phyloP scores from a whole-genome alignment of 2,113 vertebrate species.

The Blennius ocellaris region DNA sequence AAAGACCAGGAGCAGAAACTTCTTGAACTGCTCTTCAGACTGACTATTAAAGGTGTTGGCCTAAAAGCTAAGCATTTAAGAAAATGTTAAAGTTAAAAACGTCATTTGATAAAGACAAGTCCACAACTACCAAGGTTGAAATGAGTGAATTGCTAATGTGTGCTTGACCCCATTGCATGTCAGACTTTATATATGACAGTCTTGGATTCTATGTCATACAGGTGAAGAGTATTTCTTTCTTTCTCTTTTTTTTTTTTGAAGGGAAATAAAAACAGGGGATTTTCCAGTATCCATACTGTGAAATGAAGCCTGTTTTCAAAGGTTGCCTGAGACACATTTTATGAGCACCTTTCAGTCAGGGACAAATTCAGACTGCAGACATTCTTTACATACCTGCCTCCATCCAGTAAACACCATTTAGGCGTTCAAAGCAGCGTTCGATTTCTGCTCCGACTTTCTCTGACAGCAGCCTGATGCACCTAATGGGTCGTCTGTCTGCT shows the following conservation, averaged over 20 bases:
- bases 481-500: slow-evolving; percentile 52
- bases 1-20: too few species aligned
- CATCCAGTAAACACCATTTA: slow-evolving; percentile 64
- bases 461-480: slow-evolving; percentile 39
- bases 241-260: slow-evolving; percentile 3
- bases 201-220: background rate
- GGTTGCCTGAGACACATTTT: slow-evolving; percentile 50
- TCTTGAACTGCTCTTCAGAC: too few species aligned
- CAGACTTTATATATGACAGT: background rate
- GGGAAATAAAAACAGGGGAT: slow-evolving; percentile 37
- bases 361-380: slow-evolving; percentile 74
- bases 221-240: background rate
- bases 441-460: slow-evolving; percentile 49
- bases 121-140: too few species aligned
- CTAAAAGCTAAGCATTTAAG: too few species aligned
- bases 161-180: background rate
- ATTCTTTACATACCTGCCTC: slow-evolving; percentile 76
- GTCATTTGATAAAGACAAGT: too few species aligned
- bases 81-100: too few species aligned
- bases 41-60: too few species aligned
- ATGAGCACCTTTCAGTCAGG: slow-evolving; percentile 68
- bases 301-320: slow-evolving; percentile 51
- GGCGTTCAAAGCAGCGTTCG: slow-evolving; percentile 51
- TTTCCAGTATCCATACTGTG: slow-evolving; percentile 51
- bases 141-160: too few species aligned